These are phyloP conservation scores for Thalpophila matura DNA, from an alignment of 2,888 invertebrate species.

Conservation along the genomic window DNA sequence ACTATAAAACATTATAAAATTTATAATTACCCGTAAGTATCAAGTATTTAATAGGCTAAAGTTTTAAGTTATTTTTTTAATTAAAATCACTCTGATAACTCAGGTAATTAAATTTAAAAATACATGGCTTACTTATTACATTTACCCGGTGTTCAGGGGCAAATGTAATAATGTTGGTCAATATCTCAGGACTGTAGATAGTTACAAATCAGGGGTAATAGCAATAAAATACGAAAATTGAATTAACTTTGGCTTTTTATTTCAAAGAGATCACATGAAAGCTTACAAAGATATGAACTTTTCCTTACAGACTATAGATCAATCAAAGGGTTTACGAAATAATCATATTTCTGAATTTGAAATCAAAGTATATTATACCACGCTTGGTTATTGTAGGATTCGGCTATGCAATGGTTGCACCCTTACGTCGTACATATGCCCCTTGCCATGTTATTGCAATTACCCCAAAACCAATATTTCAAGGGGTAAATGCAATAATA, in stretches of 20 bases:
- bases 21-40: no score
- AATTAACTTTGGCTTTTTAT: constrained; percentile 5
- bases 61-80: constrained; percentile 3
- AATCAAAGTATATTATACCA: constrained; percentile 11
- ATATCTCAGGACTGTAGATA: neutral
- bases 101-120: neutral
- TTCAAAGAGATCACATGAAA: constrained; percentile 14
- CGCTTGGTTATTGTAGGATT: constrained; percentile 5
- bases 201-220: neutral
- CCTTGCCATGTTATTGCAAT: no score
- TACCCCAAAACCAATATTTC: no score
- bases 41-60: neutral
- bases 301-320: constrained; percentile 5
- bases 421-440: constrained; percentile 2
- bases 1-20: no score
- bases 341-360: constrained; percentile 10
- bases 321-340: constrained; percentile 3
- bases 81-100: neutral
- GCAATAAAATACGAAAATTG: constrained; percentile 1
- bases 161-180: constrained; percentile 5
- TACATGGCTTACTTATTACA: neutral
- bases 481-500: no score
- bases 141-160: constrained; percentile 3
- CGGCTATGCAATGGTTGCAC: neutral
- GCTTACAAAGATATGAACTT: neutral